Conservation (phyloP, 2,797 vertebrate genomes). For the Neosilurus mollespiculum region DNA sequence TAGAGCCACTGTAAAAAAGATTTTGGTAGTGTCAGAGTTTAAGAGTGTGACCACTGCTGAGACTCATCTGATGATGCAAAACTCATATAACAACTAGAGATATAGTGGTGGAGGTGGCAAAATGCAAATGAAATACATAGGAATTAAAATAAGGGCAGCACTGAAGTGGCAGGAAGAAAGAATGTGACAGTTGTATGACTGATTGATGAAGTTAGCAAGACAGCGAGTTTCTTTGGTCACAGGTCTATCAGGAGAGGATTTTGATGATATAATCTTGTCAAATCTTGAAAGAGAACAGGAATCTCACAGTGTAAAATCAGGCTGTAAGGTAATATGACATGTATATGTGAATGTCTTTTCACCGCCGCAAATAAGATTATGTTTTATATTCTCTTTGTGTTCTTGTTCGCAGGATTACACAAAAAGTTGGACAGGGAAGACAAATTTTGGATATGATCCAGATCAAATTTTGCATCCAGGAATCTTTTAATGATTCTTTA, state of each 20-base stretch:
- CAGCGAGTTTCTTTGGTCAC: neutral
- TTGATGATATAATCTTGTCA: neutral
- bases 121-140: neutral
- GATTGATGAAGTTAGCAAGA: neutral
- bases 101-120: neutral
- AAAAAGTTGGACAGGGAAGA: too few relatives aligned
- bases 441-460: too few relatives aligned
- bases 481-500: too few relatives aligned
- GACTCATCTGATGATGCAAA: neutral
- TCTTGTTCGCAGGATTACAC: too few relatives aligned
- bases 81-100: neutral
- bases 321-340: neutral
- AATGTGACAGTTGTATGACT: neutral
- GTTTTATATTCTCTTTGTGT: too few relatives aligned
- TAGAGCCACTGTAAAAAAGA: neutral
- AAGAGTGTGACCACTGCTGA: neutral
- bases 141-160: neutral
- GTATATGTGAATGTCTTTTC: too few relatives aligned
- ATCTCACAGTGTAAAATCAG: neutral
- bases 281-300: too few relatives aligned
- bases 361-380: too few relatives aligned
- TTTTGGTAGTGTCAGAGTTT: neutral
- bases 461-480: too few relatives aligned
- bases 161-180: neutral
- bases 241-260: neutral